These are phyloP conservation scores for Pocillopora meandrina DNA, from an alignment of 92 coral and sea anemone genomes.

Conservation along the genomic window DNA sequence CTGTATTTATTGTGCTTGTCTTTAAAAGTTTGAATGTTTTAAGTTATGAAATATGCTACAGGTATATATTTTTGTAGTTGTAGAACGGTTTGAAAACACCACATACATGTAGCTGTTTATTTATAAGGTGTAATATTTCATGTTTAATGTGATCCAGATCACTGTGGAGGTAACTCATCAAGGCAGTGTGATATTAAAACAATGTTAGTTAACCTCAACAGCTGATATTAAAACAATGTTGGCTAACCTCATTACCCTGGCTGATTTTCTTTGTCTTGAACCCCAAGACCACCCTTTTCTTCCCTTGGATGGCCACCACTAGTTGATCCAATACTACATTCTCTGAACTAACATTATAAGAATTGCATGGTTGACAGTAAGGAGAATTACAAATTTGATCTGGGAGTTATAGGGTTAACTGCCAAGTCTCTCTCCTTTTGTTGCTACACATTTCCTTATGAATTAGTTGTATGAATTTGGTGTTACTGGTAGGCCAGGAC, in stretches of 20 bases:
- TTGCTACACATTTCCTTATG: no score
- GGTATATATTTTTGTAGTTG: not conserved
- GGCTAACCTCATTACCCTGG: not conserved
- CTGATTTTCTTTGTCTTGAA: not conserved
- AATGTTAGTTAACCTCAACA: not conserved
- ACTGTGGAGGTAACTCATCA: not conserved
- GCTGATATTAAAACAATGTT: not conserved
- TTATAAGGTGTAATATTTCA: not conserved
- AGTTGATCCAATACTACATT: no score
- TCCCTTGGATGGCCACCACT: no score
- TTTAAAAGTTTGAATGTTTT: not conserved
- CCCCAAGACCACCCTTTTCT: not conserved
- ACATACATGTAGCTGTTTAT: not conserved
- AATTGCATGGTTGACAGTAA: no score
- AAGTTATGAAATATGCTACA: not conserved
- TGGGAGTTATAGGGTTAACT: no score
- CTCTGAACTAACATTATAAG: no score
- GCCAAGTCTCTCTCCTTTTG: no score
- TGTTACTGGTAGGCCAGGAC: no score
- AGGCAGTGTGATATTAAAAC: not conserved
- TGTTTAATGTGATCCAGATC: not conserved
- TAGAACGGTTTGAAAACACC: not conserved
- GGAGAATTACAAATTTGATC: no score
- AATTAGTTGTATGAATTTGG: no score
- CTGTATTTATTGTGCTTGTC: slow-evolving; percentile 5